Conservation (phyloP, 2,888 invertebrate genomes). For the Drosophila ezoana region DNA sequence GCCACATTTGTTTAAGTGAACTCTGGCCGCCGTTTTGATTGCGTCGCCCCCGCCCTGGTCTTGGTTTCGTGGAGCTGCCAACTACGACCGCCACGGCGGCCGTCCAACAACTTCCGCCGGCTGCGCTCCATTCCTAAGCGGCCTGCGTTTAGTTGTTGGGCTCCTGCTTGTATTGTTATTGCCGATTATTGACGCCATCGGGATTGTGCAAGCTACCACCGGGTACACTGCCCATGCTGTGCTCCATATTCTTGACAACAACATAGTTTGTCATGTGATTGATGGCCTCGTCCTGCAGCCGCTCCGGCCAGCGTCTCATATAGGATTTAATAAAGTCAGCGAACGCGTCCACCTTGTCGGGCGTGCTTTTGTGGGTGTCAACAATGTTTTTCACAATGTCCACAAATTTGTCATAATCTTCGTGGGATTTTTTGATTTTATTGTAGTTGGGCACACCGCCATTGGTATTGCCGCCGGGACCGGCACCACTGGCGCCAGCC, state of each 20-base stretch:
- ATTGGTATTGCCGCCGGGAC: constrained; percentile 76
- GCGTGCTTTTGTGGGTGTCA: constrained; percentile 83
- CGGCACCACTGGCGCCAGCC: constrained; percentile 70
- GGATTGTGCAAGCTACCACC: constrained; percentile 69
- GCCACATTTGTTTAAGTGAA: constrained; percentile 65
- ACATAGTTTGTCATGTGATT: constrained; percentile 84
- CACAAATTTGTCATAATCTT: constrained; percentile 84
- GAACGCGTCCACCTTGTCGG: constrained; percentile 83
- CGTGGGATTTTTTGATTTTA: constrained; percentile 79
- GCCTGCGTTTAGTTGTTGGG: constrained; percentile 68
- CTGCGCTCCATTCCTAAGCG: constrained; percentile 18
- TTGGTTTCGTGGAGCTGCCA: constrained; percentile 59
- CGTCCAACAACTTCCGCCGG: constrained; percentile 66
- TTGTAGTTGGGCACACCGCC: constrained; percentile 81
- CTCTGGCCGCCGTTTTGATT: constrained; percentile 35
- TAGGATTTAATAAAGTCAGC: constrained; percentile 84
- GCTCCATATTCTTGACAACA: constrained; percentile 84
- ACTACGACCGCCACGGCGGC: constrained; percentile 43
- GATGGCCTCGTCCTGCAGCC: constrained; percentile 83
- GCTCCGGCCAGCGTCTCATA: constrained; percentile 84
- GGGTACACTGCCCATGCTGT: constrained; percentile 77
- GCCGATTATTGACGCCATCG: constrained; percentile 83
- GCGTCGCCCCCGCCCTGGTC: constrained; percentile 28
- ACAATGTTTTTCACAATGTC: constrained; percentile 84
- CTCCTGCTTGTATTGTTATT: constrained; percentile 83